Conservation (phyloP, 2,113 vertebrate genomes). For the Emydura subglobosa region DNA sequence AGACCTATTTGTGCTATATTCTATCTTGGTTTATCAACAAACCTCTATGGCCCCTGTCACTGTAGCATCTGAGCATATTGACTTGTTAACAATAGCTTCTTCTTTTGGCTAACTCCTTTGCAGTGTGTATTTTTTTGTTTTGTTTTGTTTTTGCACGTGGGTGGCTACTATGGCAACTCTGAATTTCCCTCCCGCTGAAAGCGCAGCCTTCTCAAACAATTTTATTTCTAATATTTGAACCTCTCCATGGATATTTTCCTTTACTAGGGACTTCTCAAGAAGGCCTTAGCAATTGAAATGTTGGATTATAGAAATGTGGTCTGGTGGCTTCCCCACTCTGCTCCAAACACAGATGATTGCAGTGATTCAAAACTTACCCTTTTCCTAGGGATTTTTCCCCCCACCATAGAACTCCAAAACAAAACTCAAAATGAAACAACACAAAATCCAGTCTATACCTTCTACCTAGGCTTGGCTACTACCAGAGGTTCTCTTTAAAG, state of each 20-base stretch:
- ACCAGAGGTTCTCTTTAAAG: neutral
- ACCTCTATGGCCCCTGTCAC: neutral
- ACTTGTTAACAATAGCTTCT: conserved; percentile 74
- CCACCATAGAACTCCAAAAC: neutral
- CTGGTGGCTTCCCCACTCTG: neutral
- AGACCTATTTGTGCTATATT: neutral
- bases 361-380: neutral
- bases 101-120: conserved; percentile 43
- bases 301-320: neutral
- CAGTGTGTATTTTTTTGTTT: neutral
- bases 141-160: conserved; percentile 63
- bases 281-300: conserved; percentile 42
- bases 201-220: conserved; percentile 46
- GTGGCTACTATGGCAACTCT: conserved; percentile 83
- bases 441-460: neutral
- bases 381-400: neutral
- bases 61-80: conserved; percentile 46
- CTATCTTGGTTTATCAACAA: neutral
- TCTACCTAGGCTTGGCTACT: neutral
- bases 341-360: neutral
- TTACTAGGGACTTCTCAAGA: conserved; percentile 18
- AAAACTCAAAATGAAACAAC: neutral
- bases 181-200: conserved; percentile 67
- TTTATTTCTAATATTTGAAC: conserved; percentile 58
- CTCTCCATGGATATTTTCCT: conserved; percentile 45